Percentiles rank a stretch among this genome's conserved stretches.
Conservation (phyloP, 2,888 invertebrate species). For the Prosopocoilus inquinatus region DNA sequence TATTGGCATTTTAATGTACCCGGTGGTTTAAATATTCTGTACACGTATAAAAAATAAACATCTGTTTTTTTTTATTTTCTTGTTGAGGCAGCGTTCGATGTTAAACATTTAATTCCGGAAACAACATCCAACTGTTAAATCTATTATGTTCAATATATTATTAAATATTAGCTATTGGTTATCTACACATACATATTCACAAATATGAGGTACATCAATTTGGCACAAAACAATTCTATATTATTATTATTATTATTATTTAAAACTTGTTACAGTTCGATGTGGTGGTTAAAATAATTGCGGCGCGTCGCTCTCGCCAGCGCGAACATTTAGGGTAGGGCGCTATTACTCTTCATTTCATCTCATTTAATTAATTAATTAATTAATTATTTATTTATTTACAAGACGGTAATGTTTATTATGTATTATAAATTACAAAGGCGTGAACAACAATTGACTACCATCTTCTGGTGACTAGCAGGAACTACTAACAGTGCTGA, state of each 20-base stretch:
- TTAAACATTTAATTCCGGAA: constrained; percentile 4
- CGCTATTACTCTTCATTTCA: not conserved
- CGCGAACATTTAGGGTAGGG: constrained; percentile 6
- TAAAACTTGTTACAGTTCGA: constrained; percentile 22
- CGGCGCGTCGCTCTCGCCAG: constrained; percentile 8
- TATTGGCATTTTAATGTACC: constrained; percentile 8
- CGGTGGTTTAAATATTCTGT: constrained; percentile 14
- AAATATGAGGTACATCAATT: constrained; percentile 73
- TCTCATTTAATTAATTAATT: too few species aligned
- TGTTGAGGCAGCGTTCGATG: constrained; percentile 2
- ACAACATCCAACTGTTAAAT: constrained; percentile 5
- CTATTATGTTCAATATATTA: not conserved
- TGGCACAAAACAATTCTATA: constrained; percentile 60
- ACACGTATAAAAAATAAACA: constrained; percentile 41
- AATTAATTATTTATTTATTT: constrained; percentile 2
- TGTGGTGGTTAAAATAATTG: constrained; percentile 23
- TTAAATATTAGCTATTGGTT: not conserved
- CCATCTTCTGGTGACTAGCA: constrained; percentile 44
- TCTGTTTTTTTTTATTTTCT: constrained; percentile 31
- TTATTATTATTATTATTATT: too few species aligned
- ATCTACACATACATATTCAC: constrained; percentile 5
- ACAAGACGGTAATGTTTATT: constrained; percentile 7
- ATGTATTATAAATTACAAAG: constrained; percentile 28
- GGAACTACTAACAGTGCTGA: constrained; percentile 38
- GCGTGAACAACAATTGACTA: constrained; percentile 36